Conservation (phyloP, 2,888 invertebrate genomes). For the Macropis europaea region DNA sequence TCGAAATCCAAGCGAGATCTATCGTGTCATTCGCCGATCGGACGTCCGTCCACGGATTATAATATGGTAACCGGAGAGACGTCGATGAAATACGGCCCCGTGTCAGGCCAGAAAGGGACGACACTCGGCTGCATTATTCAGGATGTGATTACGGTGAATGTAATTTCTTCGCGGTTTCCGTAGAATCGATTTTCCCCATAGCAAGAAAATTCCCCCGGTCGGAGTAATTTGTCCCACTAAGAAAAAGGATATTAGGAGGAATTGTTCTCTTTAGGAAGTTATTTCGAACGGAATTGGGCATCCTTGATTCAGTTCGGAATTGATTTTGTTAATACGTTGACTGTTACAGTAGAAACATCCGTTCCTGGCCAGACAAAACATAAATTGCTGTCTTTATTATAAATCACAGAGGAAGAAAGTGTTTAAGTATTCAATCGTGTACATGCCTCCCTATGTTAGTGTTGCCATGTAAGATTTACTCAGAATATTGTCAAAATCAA, state of each 20-base stretch:
- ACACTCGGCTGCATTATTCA: constrained; percentile 11
- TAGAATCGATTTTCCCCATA: background rate
- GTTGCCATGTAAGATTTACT: too few relatives aligned
- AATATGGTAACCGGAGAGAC: constrained; percentile 18
- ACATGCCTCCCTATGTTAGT: too few relatives aligned
- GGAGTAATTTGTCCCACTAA: background rate
- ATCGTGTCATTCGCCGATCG: background rate
- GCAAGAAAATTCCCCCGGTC: background rate
- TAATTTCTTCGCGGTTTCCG: constrained; percentile 13
- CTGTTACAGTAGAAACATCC: too few relatives aligned
- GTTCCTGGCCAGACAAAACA: too few relatives aligned
- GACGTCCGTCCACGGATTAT: constrained; percentile 14
- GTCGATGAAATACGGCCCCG: background rate
- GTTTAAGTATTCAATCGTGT: too few relatives aligned
- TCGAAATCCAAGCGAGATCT: too few relatives aligned
- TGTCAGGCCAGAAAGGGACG: background rate
- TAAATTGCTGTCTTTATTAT: too few relatives aligned
- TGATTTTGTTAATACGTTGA: background rate
- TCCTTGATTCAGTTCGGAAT: background rate
- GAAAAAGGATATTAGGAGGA: background rate
- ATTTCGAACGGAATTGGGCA: background rate
- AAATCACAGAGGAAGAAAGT: too few relatives aligned
- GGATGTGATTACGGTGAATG: background rate
- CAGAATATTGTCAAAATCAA: too few relatives aligned
- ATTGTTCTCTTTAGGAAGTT: background rate